Evolutionary conservation across 92 coral and sea anemone genomes (phyloP).

Genomic region (Zoanthus solanderi): DNA sequence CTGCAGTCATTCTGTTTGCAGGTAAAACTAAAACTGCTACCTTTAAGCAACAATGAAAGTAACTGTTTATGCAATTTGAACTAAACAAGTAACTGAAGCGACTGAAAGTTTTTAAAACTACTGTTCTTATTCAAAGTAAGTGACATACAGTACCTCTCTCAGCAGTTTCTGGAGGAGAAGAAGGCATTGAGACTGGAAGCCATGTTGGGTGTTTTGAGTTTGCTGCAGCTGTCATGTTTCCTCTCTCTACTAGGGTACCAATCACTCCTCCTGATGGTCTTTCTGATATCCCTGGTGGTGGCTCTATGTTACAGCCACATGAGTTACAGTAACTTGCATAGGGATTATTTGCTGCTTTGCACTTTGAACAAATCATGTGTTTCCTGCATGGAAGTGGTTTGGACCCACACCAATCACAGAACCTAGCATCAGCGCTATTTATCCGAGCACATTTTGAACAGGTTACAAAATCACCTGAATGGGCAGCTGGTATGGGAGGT

Average conservation of each 20-base stretch:
- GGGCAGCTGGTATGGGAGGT: slow-evolving; percentile 91
- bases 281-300: slow-evolving; percentile 91
- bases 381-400: slow-evolving; percentile 80
- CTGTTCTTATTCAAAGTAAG: not conserved
- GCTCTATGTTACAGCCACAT: slow-evolving; percentile 90
- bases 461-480: slow-evolving; percentile 80
- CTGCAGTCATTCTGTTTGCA: no score
- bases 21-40: no score
- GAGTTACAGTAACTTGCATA: slow-evolving; percentile 88
- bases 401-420: slow-evolving; percentile 99
- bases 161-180: slow-evolving; percentile 79
- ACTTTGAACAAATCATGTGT: slow-evolving; percentile 82
- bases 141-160: slow-evolving; percentile 72
- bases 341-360: slow-evolving; percentile 86
- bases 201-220: slow-evolving; percentile 80
- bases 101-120: no score
- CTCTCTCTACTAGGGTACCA: slow-evolving; percentile 93
- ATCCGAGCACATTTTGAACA: slow-evolving; percentile 96
- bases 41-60: no score
- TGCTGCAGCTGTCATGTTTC: slow-evolving; percentile 68
- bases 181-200: slow-evolving; percentile 91
- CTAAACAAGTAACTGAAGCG: no score
- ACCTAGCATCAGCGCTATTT: slow-evolving; percentile 95
- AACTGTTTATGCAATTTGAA: no score
- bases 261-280: slow-evolving; percentile 78